phyloP scores from a whole-genome alignment of 35 echinoderm and acorn worm genomes.

The Holothuria glaberrima region DNA sequence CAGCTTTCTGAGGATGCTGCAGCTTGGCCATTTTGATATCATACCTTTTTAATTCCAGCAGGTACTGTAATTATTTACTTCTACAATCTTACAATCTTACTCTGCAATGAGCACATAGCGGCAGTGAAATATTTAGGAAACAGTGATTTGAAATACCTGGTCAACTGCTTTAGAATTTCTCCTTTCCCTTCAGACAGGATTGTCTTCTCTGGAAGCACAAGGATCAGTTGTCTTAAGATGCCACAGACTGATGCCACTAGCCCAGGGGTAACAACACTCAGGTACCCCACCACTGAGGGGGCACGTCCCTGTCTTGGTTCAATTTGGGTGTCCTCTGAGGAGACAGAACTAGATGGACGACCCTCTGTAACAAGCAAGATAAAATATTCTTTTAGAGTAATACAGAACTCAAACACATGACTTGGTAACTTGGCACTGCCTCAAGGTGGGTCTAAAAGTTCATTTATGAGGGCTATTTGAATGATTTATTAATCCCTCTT shows the following conservation, averaged over 20 bases:
- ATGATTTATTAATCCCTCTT: too few relatives aligned
- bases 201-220: slow-evolving; percentile 64
- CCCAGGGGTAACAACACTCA: slow-evolving; percentile 87
- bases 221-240: slow-evolving; percentile 67
- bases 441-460: too few relatives aligned
- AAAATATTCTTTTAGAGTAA: background rate
- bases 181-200: slow-evolving; percentile 43
- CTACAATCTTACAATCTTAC: too few relatives aligned
- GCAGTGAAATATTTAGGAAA: too few relatives aligned
- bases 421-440: too few relatives aligned
- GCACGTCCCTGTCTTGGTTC: slow-evolving; percentile 2
- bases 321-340: slow-evolving; percentile 47
- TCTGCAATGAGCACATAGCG: too few relatives aligned
- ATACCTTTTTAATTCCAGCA: too few relatives aligned
- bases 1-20: too few relatives aligned
- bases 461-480: too few relatives aligned
- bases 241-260: slow-evolving; percentile 67
- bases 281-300: slow-evolving; percentile 54
- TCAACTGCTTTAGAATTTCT: slow-evolving; percentile 38
- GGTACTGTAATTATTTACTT: too few relatives aligned
- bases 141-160: slow-evolving; percentile 10
- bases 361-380: slow-evolving; percentile 20
- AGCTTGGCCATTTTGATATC: too few relatives aligned
- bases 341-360: background rate
- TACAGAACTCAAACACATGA: too few relatives aligned